Base-by-base conservation (phyloP, 2,797 vertebrate species). In the Lutjanus campechanus region DNA sequence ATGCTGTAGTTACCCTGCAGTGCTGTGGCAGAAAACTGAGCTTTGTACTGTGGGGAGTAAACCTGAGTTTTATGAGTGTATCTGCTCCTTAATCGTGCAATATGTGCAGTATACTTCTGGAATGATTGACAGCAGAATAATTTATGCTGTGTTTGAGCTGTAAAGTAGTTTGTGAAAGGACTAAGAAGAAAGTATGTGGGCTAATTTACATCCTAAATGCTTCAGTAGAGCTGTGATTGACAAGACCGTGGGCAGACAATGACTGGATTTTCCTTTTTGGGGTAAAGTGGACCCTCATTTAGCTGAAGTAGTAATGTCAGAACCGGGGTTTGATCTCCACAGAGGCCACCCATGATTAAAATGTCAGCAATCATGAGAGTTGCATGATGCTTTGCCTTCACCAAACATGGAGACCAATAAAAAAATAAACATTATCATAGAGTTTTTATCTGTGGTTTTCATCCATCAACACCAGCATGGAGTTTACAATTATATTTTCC, bases 281-380 rank as follows among this genome's bases (percentile, higher is more conserved):
- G 9, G 2, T 22, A 10, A 71, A 47, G 16, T 40, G 10, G 44
- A 53, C 61, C 72, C 77, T 76, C 66, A 83, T 62, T 71, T 69
- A 67, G 49, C 17, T 6, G 50, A 63, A 22, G 49, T 44, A 47
- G 44, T 43, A 11, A 55, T 65, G 43, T 59, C 71, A 77, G 73
- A 60, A 46, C 1, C 1, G 9, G 47, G 56, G 77, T 60, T 63
- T 76, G 43, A 72, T 67, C 65, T 64, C 69, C 25, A 36, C 17
- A n/a, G 59, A 47, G 86, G 72, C 81, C 88, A 85, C 81, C 80
- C 77, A 29, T 59, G 82, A 71, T 63, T 11, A 51, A 62, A 66
- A 67, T n/a, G 20, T 43, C 20, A 7, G 1, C 22, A 22, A 58
- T 19, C 15, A 8, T 8, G 46, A 61, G 22, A 59, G 72, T 51